These are phyloP conservation scores for Myoxocephalus aenaeus DNA, from an alignment of 2,797 vertebrate species.

Conservation along the genomic window DNA sequence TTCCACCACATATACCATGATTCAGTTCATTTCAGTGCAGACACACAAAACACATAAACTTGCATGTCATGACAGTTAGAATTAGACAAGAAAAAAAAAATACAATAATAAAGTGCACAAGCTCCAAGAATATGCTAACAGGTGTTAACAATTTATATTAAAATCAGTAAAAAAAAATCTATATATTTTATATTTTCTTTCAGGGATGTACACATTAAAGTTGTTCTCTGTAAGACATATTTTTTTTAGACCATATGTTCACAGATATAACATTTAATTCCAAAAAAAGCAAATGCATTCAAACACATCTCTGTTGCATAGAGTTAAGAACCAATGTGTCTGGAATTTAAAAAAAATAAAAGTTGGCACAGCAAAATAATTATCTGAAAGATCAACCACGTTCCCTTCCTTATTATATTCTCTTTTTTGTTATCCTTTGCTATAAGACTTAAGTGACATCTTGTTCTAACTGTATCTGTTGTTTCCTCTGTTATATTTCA, in stretches of 20 bases:
- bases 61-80: conserved; percentile 59
- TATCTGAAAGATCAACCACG: conserved; percentile 65
- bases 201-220: conserved; percentile 78
- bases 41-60: conserved; percentile 70
- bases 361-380: conserved; percentile 88
- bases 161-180: conserved; percentile 76
- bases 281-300: conserved; percentile 77
- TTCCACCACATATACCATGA: conserved; percentile 58
- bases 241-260: conserved; percentile 68
- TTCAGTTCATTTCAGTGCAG: conserved; percentile 65
- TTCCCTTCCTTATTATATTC: conserved; percentile 33
- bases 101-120: conserved; percentile 85
- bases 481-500: conserved; percentile 37
- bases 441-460: conserved; percentile 56
- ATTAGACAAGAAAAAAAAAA: conserved; percentile 72
- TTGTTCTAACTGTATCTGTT: conserved; percentile 51
- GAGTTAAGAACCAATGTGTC: conserved; percentile 90
- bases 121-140: conserved; percentile 72
- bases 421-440: conserved; percentile 33
- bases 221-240: conserved; percentile 61
- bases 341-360: conserved; percentile 76
- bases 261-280: conserved; percentile 72
- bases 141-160: conserved; percentile 69
- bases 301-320: conserved; percentile 95
- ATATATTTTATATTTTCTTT: conserved; percentile 68